phyloP scores from a whole-genome alignment of 2,113 vertebrate genomes.

The Chaenogobius annularis region DNA sequence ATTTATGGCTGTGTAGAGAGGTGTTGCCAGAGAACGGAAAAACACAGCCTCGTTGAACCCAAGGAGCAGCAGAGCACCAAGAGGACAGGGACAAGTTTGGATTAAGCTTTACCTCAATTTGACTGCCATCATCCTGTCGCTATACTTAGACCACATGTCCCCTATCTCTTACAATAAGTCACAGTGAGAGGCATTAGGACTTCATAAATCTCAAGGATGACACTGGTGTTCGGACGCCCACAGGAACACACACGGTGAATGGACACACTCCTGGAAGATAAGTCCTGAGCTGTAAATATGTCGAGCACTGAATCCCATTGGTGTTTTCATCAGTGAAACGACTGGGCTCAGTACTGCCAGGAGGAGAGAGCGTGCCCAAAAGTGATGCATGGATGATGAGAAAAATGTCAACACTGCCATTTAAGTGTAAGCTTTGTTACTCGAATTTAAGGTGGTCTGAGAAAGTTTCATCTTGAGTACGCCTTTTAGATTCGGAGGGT shows the following conservation, averaged over 20 bases:
- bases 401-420: neutral
- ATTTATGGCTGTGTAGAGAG: constrained; percentile 63
- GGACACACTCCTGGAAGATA: constrained; percentile 30
- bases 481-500: neutral
- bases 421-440: neutral
- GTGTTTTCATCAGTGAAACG: constrained; percentile 56
- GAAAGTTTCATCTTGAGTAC: neutral
- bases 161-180: constrained; percentile 9
- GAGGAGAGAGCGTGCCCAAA: neutral
- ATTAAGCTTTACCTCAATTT: constrained; percentile 12
- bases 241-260: constrained; percentile 31
- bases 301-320: constrained; percentile 30
- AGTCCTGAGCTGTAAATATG: constrained; percentile 40
- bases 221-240: constrained; percentile 12
- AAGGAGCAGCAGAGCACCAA: constrained; percentile 28
- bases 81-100: constrained; percentile 27
- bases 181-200: constrained; percentile 20
- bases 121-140: constrained; percentile 15
- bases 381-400: neutral
- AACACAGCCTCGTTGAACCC: constrained; percentile 58
- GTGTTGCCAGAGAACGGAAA: constrained; percentile 72
- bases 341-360: constrained; percentile 1
- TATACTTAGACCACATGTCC: constrained; percentile 24
- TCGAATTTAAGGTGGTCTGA: neutral
- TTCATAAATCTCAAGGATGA: constrained; percentile 31